Base-by-base conservation (phyloP, 2,797 vertebrate species). In the Tamandua tetradactyla region DNA sequence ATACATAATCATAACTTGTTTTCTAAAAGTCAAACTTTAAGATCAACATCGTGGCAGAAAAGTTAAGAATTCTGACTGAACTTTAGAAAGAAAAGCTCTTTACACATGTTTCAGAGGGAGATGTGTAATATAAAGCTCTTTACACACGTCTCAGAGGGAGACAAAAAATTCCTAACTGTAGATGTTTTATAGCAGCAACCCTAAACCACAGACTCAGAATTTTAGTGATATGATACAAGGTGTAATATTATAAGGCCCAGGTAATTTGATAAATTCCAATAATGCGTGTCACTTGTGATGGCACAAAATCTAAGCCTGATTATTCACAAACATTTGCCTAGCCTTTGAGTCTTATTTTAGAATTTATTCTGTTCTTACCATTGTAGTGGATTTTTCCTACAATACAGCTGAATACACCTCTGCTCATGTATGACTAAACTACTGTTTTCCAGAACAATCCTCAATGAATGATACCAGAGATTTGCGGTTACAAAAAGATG, bases 21-120 rank as follows among this genome's bases (percentile, higher is more conserved):
- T 68, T 92, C 74, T 86, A 88, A 1, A 81, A 69, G n/a, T 52
- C 95, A 83, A 90, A 86, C 42, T 87, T 76, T 87, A 85, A 74
- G 30, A 69, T 87, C 23, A 88, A 88, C 32, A 84, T 2, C 94
- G 30, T 68, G 32, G 59, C 83, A 25, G 66, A 66, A 74, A 82
- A 87, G 30, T 57, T 79, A 47, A 91, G 17, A 89, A 74, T 89
- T 93, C 57, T 95, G 42, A 71, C 37, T 79, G 13, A 52, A 47
- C n/a, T 87, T 52, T 82, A 95, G 93, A 95, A 92, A 40, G 7
- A 49, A 75, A 90, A 5, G 20, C 37, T 74, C 35, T 40, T 71
- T 49, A 66, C 4, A 80, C 4, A 69, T 40, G 2, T 1, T 25
- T 78, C 44, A 47, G 7, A 47, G 44, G 44, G 44, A 47, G 86